Evolutionary conservation across 2,888 invertebrate genomes (phyloP), one percentile per base, ranked within the genome.

Genomic region (Osmoderma eremita): DNA sequence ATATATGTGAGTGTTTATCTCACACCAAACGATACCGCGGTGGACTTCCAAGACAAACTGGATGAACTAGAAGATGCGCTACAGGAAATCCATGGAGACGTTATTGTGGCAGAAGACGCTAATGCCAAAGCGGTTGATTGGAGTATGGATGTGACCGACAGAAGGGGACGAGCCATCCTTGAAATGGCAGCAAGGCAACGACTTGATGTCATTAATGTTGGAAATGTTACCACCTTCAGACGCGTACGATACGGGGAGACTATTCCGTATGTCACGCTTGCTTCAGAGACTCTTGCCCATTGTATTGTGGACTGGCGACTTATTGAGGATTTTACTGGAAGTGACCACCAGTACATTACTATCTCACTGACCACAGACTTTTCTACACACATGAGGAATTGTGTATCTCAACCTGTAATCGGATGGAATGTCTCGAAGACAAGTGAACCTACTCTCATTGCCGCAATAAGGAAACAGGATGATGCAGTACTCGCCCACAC

Each of bases 11-110:
- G 61, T 39, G 36, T 36, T 13, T 61, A 61, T 17, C 18, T 42
- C 24, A 42, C 61, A 10, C 61, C 42, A 15, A 50, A 48, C 30
- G 63, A 50, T n/a, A 15, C 63, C 39, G 36, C 48, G 49, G 17
- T 12, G n/a, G 20, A 48, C 10, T 63, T 63, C 38, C 49, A 30
- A 10, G 15, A n/a, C 1, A 50, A 50, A 24, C 30, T 63, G 6
- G 50, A 49, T 12, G 50, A 30, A 49, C 22, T 63, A 5, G 50
- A 63, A 17, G 63, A 38, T n/a, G 10, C 24, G 0, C n/a, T 50
- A 13, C 10, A 17, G 36, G 39, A 63, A 5, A 1, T 15, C 17
- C 30, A 42, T 15, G 17, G 45, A 15, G 30, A 30, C 8, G 30
- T 42, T 12, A 42, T 36, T 49, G 4, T 58, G 17, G 42, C 41